Base-by-base conservation (phyloP, 2,888 invertebrate genomes). In the Acleris cristana region DNA sequence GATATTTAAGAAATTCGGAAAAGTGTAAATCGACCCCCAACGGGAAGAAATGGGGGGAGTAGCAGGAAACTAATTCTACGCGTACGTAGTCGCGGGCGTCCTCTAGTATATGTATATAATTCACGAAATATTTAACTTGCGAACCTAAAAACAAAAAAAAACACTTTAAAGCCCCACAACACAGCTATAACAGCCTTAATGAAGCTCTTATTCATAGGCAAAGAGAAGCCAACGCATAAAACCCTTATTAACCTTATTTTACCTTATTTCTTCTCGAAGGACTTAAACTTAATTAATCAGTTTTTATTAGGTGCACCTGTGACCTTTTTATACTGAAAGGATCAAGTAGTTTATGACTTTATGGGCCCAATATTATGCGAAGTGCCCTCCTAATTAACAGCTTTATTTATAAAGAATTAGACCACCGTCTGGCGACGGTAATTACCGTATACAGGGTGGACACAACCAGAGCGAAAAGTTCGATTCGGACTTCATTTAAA, bases 331-430 rank as follows among this genome's bases (percentile, higher is more conserved):
- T 76, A 70, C 58, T 73, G 69, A 76, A 80, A 80, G 82, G 82
- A 81, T 81, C 85, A 90, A 91, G 91, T 90, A 88, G 89, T 91
- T 90, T 90, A 91, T 91, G 69, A 73, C 69, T 91, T 91, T 90
- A 92, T 83, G 74, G 77, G 70, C 56, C 77, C 89, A 88, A 88
- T 89, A 87, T 83, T 81, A 83, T 76, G 85, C 73, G 79, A 83
- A 86, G 85, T 82, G 81, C 81, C 83, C 83, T 79, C 79, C 79
- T 85, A 86, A 87, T 87, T 87, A 87, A 88, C 89, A 91, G 88
- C 88, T 91, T 91, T 86, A 92, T 91, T 89, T 89, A 86, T 87
- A 86, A 89, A 87, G 81, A 86, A 84, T 83, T 79, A 85, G 90
- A 89, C 90, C 89, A 90, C 90, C 89, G 88, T 85, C 86, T 78